phyloP scores from a whole-genome alignment of 2,888 invertebrate species.

The Podabrus alpinus region DNA sequence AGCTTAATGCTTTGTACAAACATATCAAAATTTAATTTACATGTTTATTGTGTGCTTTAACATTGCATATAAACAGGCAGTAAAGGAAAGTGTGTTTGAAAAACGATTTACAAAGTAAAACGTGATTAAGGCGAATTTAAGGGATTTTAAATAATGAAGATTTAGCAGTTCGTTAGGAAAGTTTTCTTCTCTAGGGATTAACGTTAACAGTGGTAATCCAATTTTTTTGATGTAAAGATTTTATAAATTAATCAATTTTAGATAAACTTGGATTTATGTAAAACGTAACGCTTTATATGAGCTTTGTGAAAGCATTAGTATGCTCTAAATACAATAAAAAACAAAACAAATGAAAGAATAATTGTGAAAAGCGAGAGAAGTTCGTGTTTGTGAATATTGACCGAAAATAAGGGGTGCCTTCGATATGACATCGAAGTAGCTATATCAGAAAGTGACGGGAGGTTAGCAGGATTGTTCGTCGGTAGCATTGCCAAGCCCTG shows the following conservation, averaged over 20 bases:
- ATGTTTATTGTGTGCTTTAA: background rate
- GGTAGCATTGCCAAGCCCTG: constrained; percentile 43
- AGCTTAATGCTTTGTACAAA: background rate
- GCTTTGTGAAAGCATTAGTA: background rate
- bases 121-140: background rate
- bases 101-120: background rate
- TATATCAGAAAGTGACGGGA: constrained; percentile 40
- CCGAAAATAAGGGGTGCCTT: constrained; percentile 9
- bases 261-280: background rate
- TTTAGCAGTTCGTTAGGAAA: background rate
- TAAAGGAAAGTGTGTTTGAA: background rate
- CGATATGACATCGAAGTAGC: constrained; percentile 30
- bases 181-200: background rate
- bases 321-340: background rate
- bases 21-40: background rate
- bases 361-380: background rate
- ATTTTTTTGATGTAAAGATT: background rate
- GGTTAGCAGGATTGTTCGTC: constrained; percentile 40
- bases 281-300: background rate
- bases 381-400: constrained; percentile 12
- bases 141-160: background rate
- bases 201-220: background rate
- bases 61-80: background rate
- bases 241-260: background rate
- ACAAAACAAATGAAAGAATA: background rate